Evolutionary conservation across 1,140 invertebrate species (phyloP).

Genomic region (Plectus sambesii): DNA sequence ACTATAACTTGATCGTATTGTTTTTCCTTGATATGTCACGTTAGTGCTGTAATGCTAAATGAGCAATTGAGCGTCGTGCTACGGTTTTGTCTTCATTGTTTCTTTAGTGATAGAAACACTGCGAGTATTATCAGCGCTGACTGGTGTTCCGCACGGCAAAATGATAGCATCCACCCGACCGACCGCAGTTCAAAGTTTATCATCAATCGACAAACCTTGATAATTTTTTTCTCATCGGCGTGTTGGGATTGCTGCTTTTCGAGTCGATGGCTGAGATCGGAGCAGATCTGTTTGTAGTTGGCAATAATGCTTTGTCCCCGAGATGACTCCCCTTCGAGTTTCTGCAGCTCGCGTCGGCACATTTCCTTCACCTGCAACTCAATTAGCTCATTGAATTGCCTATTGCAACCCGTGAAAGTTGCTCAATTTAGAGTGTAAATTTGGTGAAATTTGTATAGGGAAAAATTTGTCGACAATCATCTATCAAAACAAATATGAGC

Average conservation of each 20-base stretch:
- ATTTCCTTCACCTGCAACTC: conserved; percentile 62
- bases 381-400: neutral
- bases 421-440: neutral
- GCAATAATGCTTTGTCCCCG: conserved; percentile 65
- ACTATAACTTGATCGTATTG: too few species aligned
- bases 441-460: neutral
- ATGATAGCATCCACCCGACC: too few species aligned
- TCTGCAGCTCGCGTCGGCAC: conserved; percentile 64
- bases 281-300: conserved; percentile 66
- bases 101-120: too few species aligned
- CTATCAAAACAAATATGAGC: too few species aligned
- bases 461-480: neutral
- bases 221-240: conserved; percentile 18
- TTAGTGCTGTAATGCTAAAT: too few species aligned
- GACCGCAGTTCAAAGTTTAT: too few species aligned
- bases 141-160: too few species aligned
- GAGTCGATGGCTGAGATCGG: conserved; percentile 19
- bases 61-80: too few species aligned
- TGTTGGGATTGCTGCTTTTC: conserved; percentile 22
- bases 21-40: too few species aligned
- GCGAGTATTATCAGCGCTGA: too few species aligned
- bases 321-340: conserved; percentile 60
- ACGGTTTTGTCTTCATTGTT: too few species aligned
- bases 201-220: too few species aligned
- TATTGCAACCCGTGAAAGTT: neutral